Base-by-base conservation (phyloP, 2,113 vertebrate species). In the Oxyura jamaicensis region DNA sequence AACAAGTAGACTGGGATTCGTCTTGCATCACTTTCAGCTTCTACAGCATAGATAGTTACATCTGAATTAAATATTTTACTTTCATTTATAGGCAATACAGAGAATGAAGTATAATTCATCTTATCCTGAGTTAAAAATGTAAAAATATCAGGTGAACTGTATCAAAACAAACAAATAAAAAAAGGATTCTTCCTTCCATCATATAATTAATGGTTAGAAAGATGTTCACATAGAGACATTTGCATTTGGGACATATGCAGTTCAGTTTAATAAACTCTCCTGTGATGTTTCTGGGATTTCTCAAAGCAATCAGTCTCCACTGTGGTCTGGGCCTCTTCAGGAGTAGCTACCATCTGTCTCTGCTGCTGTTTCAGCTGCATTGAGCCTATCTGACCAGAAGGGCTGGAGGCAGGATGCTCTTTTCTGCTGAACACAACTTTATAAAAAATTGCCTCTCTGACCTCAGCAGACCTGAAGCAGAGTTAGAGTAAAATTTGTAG, bases 301-400 rank as follows among this genome's bases (percentile, higher is more conserved):
- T 62, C 12, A 53, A 66, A 77, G 39, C 6, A 2, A 0, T 59
- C 22, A 53, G 1, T 66, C n/a, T 85, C 56, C 31, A 41, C 22
- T 28, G 19, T 63, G 41, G 19, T 35, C 23, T 41, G 55, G 44
- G 9, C 12, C 6, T 2, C 1, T 4, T 62, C 50, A 44, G 9
- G 20, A 42, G 39, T 6, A 81, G 31, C 23, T 42, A 10, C n/a
- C 42, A 28, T 11, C 58, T 3, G 2, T 52, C 1, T 0, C 20
- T 68, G 15, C 35, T 81, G 21, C 2, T 1, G 4, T 53, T 31
- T 39, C 69, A 53, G 48, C 6, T 35, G 25, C 42, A 7, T 2
- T 72, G 31, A 83, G 21, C 26, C 25, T 8, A 2, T 8, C 33
- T 69, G 48, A 22, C 8, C 44, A 65, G 48, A 22, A 91, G 48